Evolutionary conservation across 2,113 vertebrate species (phyloP).

Genomic region (Chaetorhynchus papuensis): DNA sequence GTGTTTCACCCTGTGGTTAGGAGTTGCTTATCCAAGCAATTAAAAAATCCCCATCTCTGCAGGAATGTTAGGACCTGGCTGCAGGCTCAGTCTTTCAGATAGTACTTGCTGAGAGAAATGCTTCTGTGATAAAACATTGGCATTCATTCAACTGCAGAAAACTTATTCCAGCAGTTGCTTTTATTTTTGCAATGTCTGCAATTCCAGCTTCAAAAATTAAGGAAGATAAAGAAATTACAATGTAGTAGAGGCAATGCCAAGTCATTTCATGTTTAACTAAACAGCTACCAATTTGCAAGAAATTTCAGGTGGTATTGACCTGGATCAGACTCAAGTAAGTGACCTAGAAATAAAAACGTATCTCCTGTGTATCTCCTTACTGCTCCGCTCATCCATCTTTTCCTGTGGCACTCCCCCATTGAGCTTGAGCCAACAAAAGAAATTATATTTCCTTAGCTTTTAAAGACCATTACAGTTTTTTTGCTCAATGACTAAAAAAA

Average conservation of each 20-base stretch:
- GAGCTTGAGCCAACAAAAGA: background rate
- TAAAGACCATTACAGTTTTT: background rate
- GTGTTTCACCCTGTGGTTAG: background rate
- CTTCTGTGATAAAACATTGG: background rate
- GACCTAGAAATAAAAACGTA: background rate
- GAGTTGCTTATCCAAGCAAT: background rate
- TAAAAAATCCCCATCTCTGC: background rate
- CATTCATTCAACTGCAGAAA: background rate
- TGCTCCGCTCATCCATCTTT: background rate
- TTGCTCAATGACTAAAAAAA: background rate
- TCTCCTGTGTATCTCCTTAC: background rate
- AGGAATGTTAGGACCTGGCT: background rate
- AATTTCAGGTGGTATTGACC: background rate
- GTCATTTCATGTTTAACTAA: background rate
- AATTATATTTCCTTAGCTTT: background rate
- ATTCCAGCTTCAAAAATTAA: background rate
- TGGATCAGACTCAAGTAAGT: background rate
- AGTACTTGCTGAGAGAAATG: background rate
- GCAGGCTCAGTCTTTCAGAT: background rate
- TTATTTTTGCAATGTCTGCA: background rate
- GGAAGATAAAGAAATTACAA: background rate
- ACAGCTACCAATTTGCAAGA: background rate
- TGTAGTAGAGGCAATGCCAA: background rate
- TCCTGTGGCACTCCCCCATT: background rate
- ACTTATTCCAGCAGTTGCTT: background rate